Conservation (phyloP, 2,888 invertebrate species). For the Axea sp. region DNA sequence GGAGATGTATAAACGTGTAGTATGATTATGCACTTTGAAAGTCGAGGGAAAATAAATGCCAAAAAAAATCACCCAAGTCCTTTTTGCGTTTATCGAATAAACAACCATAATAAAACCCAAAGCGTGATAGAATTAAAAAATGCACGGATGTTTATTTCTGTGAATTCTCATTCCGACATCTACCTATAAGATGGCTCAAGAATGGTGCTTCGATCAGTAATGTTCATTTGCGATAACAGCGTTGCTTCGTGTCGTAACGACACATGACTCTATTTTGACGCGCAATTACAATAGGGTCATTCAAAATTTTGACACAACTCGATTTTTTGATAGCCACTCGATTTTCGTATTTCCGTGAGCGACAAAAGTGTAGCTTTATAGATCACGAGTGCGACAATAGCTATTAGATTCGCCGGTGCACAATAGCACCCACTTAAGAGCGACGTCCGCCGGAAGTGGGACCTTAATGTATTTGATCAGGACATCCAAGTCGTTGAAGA, state of each 20-base stretch:
- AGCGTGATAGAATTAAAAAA: too few relatives aligned
- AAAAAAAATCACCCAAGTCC: too few relatives aligned
- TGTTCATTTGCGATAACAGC: neutral
- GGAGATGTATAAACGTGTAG: conserved; percentile 42
- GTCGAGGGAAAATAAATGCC: conserved; percentile 17
- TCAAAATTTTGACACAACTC: conserved; percentile 56
- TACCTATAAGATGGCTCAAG: too few relatives aligned
- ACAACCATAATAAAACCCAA: too few relatives aligned
- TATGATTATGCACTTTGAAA: conserved; percentile 21
- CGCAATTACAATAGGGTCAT: conserved; percentile 38
- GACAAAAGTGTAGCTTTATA: conserved; percentile 60
- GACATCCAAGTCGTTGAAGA: conserved; percentile 65
- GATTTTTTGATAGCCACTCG: conserved; percentile 72
- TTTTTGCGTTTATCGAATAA: too few relatives aligned
- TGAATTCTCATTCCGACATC: too few relatives aligned
- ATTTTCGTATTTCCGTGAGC: conserved; percentile 74
- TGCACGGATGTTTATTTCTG: too few relatives aligned
- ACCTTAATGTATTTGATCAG: conserved; percentile 79
- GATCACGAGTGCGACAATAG: conserved; percentile 65
- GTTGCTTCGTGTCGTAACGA: conserved; percentile 13
- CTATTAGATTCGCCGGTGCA: conserved; percentile 68
- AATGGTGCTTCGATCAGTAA: neutral
- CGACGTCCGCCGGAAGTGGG: conserved; percentile 75
- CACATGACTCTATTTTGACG: conserved; percentile 36
- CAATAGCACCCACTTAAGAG: conserved; percentile 70